Evolutionary conservation across 2,888 invertebrate genomes (phyloP).

Genomic region (Caenorhabditis auriculariae): DNA sequence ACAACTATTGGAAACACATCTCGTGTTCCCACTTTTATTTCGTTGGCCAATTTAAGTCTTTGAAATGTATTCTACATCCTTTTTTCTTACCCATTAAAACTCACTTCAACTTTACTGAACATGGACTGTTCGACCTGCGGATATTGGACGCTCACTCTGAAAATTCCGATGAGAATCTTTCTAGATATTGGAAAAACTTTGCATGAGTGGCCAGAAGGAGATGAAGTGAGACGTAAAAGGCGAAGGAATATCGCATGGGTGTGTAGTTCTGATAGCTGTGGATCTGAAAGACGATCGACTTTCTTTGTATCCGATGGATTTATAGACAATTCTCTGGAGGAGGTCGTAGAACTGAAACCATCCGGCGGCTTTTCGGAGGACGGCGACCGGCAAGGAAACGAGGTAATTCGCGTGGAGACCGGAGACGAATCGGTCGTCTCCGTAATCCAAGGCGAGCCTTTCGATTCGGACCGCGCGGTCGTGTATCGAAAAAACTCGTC

Average conservation of each 20-base stretch:
- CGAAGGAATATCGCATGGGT: conserved; percentile 31
- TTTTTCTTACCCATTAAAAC: no score
- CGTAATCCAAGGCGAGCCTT: conserved; percentile 20
- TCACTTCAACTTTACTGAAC: no score
- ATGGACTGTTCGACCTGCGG: conserved; percentile 37
- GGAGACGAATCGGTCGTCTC: conserved; percentile 38
- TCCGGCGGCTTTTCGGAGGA: conserved; percentile 20
- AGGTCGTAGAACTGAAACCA: conserved; percentile 34
- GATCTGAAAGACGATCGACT: conserved; percentile 15
- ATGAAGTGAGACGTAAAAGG: conserved; percentile 38
- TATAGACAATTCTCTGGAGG: conserved; percentile 29
- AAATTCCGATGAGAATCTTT: not conserved
- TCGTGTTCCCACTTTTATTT: no score
- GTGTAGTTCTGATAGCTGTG: conserved; percentile 31
- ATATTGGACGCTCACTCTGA: conserved; percentile 17
- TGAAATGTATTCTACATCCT: no score
- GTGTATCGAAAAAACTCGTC: conserved; percentile 12
- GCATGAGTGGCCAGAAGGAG: conserved; percentile 1
- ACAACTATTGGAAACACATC: no score
- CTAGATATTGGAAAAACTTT: not conserved
- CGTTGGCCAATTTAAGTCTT: no score
- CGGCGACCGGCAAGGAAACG: conserved; percentile 28
- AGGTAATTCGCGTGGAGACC: conserved; percentile 46
- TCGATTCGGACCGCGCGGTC: conserved; percentile 22
- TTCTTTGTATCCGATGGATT: no score